A percentile compares a stretch with the other conserved stretches of the same genome.
Evolutionary conservation across 2,888 invertebrate genomes (phyloP).

Genomic region (Sthenelais limicola): DNA sequence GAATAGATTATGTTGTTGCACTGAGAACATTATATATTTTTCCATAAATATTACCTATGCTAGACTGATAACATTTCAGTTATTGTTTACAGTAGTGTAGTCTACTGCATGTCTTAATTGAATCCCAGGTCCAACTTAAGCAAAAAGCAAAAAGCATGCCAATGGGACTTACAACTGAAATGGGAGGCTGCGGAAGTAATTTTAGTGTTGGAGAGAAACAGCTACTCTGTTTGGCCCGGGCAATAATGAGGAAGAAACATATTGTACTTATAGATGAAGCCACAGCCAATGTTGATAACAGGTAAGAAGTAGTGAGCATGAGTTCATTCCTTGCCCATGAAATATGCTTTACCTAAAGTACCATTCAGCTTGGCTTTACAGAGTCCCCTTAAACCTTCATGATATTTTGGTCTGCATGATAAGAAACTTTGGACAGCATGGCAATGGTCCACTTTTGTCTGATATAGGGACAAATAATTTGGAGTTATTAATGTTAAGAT

Average conservation of each 20-base stretch:
- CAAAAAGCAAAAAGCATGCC: background rate
- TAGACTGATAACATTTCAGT: background rate
- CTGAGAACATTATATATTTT: background rate
- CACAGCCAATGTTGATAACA: constrained; percentile 14
- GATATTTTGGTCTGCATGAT: too few species aligned
- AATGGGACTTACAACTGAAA: constrained; percentile 8
- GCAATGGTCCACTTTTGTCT: too few species aligned
- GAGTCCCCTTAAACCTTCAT: too few species aligned
- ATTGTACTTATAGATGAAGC: constrained; percentile 21
- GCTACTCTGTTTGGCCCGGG: constrained; percentile 10
- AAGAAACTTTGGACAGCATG: too few species aligned
- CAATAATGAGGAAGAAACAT: constrained; percentile 9
- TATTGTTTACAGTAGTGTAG: background rate
- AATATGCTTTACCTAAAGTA: too few species aligned
- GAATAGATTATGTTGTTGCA: background rate
- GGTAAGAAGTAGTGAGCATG: too few species aligned
- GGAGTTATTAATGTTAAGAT: too few species aligned
- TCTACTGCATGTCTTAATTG: background rate
- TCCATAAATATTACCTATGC: background rate
- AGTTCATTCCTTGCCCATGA: too few species aligned
- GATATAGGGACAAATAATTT: too few species aligned
- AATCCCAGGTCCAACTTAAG: constrained; percentile 1
- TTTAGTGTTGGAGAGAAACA: constrained; percentile 28
- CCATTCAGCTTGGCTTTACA: too few species aligned
- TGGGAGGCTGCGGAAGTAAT: constrained; percentile 7